Conservation (phyloP, 1,140 invertebrate species). For the Harpegnathos saltator region DNA sequence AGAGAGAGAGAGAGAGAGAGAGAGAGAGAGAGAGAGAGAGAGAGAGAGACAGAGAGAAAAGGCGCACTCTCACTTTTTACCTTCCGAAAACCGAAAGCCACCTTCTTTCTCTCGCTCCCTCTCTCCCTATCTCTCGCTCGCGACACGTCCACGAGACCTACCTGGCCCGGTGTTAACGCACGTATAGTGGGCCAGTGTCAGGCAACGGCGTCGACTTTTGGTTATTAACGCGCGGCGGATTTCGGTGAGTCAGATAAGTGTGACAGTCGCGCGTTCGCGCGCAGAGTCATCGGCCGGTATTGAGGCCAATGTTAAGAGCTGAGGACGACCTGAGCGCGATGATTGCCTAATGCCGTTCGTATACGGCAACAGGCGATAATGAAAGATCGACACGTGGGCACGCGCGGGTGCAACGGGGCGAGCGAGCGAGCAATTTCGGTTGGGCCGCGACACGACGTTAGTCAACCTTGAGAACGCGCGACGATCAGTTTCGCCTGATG, state of each 20-base stretch:
- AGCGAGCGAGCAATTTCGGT: constrained; percentile 34
- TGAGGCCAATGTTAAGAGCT: constrained; percentile 82
- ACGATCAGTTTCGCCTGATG: constrained; percentile 26
- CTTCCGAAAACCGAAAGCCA: too few species aligned
- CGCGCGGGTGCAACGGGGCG: background rate
- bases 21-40: background rate
- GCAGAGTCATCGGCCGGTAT: constrained; percentile 82
- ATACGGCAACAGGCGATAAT: constrained; percentile 31
- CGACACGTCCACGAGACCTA: constrained; percentile 45
- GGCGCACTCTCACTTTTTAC: constrained; percentile 72
- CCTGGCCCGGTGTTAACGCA: constrained; percentile 75
- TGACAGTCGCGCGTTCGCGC: constrained; percentile 44
- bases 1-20: background rate
- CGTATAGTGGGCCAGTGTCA: constrained; percentile 81
- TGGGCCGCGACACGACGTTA: constrained; percentile 50
- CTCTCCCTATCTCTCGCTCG: too few species aligned
- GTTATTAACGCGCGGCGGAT: constrained; percentile 31
- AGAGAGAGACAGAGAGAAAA: background rate
- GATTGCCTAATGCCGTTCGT: constrained; percentile 76
- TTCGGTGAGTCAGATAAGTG: constrained; percentile 40
- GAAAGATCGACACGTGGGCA: constrained; percentile 10
- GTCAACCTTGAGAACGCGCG: constrained; percentile 31
- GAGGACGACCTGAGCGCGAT: constrained; percentile 22
- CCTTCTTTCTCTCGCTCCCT: too few species aligned
- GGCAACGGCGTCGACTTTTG: constrained; percentile 74